These are phyloP conservation scores for Dryobota labecula DNA, from an alignment of 2,888 invertebrate species.

Conservation along the genomic window DNA sequence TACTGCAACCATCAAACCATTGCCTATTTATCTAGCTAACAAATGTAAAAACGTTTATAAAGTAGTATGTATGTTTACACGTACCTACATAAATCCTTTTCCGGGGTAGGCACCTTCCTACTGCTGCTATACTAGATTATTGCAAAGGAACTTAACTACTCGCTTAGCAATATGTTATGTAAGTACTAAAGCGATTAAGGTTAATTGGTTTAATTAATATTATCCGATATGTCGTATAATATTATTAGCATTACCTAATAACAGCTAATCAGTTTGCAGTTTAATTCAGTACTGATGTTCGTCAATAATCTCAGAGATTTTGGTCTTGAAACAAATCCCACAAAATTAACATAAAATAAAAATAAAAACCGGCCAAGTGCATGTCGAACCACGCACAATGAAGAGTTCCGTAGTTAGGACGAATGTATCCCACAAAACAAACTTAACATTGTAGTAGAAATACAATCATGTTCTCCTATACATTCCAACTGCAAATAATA, in stretches of 20 bases:
- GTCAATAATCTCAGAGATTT: too few relatives aligned
- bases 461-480: too few relatives aligned
- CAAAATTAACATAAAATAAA: too few relatives aligned
- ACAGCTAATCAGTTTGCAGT: constrained; percentile 22
- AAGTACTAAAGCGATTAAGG: constrained; percentile 27
- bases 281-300: not conserved
- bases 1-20: not conserved
- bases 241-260: constrained; percentile 12
- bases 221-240: constrained; percentile 5
- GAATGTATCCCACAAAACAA: too few relatives aligned
- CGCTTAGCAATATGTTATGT: not conserved
- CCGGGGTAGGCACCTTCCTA: not conserved
- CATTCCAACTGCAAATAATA: too few relatives aligned
- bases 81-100: not conserved
- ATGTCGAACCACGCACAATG: too few relatives aligned
- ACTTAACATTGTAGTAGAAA: too few relatives aligned
- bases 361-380: too few relatives aligned
- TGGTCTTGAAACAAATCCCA: too few relatives aligned
- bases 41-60: not conserved
- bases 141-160: not conserved
- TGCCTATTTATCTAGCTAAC: not conserved
- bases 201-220: constrained; percentile 48
- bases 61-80: too few relatives aligned
- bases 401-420: too few relatives aligned
- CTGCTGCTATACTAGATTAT: not conserved